A percentile compares a stretch with the other conserved stretches of the same genome.
phyloP scores from a whole-genome alignment of 1,140 invertebrate species.

The Cepaea nemoralis region DNA sequence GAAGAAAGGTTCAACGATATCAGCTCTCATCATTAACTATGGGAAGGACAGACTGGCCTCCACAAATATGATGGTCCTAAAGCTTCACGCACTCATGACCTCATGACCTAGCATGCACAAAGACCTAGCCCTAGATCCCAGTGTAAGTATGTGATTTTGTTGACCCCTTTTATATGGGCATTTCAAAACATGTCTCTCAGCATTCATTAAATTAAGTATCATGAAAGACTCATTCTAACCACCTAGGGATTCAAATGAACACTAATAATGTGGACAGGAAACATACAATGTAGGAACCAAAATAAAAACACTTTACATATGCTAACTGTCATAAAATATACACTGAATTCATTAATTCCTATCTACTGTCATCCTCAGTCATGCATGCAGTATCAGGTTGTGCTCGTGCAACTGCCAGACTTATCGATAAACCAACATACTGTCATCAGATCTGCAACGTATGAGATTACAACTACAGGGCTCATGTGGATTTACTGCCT shows the following conservation, averaged over 20 bases:
- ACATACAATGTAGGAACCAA: neutral
- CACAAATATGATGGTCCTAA: too few relatives aligned
- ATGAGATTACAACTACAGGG: constrained; percentile 2
- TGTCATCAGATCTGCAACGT: neutral
- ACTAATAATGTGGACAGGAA: neutral
- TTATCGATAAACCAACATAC: neutral
- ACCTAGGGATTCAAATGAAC: neutral
- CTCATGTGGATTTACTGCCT: neutral
- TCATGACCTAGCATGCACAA: too few relatives aligned
- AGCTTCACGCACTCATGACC: too few relatives aligned
- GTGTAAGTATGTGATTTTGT: too few relatives aligned
- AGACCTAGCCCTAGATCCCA: too few relatives aligned
- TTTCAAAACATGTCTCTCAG: too few relatives aligned
- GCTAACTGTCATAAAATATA: neutral
- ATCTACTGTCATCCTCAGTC: neutral
- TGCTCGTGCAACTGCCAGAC: neutral
- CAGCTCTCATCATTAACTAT: too few relatives aligned
- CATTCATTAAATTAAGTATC: neutral
- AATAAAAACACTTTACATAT: neutral
- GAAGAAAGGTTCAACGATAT: too few relatives aligned
- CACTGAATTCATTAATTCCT: neutral
- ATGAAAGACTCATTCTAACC: neutral
- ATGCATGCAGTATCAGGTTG: neutral
- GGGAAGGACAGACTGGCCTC: too few relatives aligned
- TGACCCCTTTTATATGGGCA: too few relatives aligned